These are phyloP conservation scores for Peromyscus leucopus DNA, from an alignment of 2,113 vertebrate genomes.

Conservation along the genomic window DNA sequence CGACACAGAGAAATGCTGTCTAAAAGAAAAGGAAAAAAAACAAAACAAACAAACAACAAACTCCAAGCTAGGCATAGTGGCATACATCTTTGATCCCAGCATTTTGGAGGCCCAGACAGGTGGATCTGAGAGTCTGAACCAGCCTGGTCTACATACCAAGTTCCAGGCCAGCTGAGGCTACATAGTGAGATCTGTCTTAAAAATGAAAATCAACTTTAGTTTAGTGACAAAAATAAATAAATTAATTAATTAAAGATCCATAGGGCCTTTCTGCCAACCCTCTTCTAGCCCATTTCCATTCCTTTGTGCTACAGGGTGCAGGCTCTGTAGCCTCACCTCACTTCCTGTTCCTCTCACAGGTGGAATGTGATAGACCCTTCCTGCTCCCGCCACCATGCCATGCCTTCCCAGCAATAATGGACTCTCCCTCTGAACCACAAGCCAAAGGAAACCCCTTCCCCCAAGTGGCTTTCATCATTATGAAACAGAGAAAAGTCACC, in stretches of 20 bases:
- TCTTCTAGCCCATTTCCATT: background rate
- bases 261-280: background rate
- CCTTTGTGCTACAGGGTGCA: background rate
- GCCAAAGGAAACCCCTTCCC: background rate
- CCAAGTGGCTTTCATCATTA: background rate
- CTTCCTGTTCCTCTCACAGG: background rate
- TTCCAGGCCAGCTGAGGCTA: background rate
- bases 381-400: background rate
- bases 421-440: background rate
- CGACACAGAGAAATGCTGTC: no score
- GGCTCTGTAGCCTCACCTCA: background rate
- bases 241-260: background rate
- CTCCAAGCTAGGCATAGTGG: background rate
- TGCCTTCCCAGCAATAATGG: background rate
- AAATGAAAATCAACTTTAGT: background rate
- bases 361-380: background rate
- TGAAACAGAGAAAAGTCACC: background rate
- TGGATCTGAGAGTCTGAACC: background rate
- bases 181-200: background rate
- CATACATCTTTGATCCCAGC: background rate
- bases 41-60: background rate
- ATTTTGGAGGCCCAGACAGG: background rate
- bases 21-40: no score
- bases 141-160: background rate
- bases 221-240: background rate